Evolutionary conservation across 2,888 invertebrate species (phyloP), one percentile per base, ranked within the genome.

Genomic region (Microdon myrmicae): DNA sequence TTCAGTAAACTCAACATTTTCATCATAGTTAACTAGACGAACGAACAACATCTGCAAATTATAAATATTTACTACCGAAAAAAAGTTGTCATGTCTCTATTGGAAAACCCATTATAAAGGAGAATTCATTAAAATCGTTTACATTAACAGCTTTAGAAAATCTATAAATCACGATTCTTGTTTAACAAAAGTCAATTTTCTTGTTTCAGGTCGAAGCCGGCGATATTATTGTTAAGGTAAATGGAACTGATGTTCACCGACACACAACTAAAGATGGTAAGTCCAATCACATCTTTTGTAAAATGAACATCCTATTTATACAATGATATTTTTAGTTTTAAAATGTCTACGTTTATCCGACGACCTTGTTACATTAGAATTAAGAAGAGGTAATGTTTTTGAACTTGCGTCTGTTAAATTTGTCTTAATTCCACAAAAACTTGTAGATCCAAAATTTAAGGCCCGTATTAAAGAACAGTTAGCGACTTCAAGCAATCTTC

Each of bases 311-410:
- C 17, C 34, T 49, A 29, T 41, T 31, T 45, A 64, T 56, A 70
- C 60, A 67, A 68, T 71, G 75, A 66, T 53, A 48, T 81, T 88
- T 89, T 74, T 86, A 92, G 93, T 94, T 83, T 85, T 94, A 83
- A 94, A 92, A 90, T 94, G 94, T 83, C 87, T 94, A 79, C 89
- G 94, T 79, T 86, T 94, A 78, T 92, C 94, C 71, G 86, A 90
- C 82, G 92, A 93, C 84, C 89, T 92, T 75, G 92, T 94, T 77
- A 92, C 90, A 78, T 83, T 94, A 82, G 91, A 91, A 85, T 86
- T 94, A 81, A 91, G 88, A 85, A 87, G 92, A 87, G 94, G 94
- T 92, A 85, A 88, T 86, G 49, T 34, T 0, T 3, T 17, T 9
- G 2, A 23, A 23, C 5, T n/a, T 14, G 8, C 4, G 8, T n/a